These are phyloP conservation scores for Sipha flava DNA, from an alignment of 1,140 invertebrate species.

Conservation along the genomic window DNA sequence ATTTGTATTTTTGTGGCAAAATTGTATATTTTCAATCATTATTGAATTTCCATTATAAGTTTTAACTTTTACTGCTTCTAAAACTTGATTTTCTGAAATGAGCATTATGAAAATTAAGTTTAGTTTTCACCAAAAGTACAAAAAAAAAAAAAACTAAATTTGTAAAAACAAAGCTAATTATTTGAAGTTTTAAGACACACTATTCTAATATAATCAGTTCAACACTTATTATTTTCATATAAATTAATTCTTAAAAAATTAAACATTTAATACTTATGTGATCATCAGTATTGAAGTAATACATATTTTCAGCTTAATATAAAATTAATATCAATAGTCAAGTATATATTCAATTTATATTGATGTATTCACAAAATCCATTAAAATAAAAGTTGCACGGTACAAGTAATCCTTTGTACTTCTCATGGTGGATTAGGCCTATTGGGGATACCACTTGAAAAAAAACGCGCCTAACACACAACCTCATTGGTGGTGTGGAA, in stretches of 20 bases:
- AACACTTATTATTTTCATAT: background rate
- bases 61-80: background rate
- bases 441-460: constrained; percentile 32
- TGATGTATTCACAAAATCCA: background rate
- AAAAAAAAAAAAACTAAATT: background rate
- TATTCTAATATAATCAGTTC: background rate
- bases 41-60: background rate
- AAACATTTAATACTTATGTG: background rate
- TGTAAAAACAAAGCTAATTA: background rate
- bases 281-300: background rate
- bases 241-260: background rate
- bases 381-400: background rate
- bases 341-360: background rate
- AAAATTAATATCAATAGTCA: background rate
- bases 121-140: background rate
- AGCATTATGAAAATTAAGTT: background rate
- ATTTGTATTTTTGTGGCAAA: background rate
- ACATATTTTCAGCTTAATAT: background rate
- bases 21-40: background rate
- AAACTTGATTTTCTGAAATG: constrained; percentile 1
- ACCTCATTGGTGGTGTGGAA: constrained; percentile 26
- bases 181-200: too few relatives aligned
- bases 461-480: constrained; percentile 28
- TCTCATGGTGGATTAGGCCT: constrained; percentile 29
- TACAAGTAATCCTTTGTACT: background rate